A percentile compares a stretch with the other conserved stretches of the same genome.
phyloP scores from a whole-genome alignment of 2,888 invertebrate species.

The Diarsia dahlii region DNA sequence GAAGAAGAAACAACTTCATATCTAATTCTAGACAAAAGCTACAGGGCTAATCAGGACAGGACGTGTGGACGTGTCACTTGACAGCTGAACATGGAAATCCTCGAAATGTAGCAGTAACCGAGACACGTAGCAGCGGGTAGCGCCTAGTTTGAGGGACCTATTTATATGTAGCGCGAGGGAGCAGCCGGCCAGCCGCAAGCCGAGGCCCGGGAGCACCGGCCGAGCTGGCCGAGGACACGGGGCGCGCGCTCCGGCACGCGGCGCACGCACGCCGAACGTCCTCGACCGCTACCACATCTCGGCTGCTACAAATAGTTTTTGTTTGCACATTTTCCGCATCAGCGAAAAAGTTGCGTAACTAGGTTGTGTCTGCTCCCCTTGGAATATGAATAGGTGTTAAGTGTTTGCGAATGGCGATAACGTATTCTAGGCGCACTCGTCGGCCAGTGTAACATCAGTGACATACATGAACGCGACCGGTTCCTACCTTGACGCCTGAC shows the following conservation, averaged over 20 bases:
- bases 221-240: no score
- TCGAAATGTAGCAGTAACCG: neutral
- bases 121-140: neutral
- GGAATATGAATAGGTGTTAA: constrained; percentile 43
- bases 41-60: neutral
- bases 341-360: constrained; percentile 28
- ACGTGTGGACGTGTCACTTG: neutral
- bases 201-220: no score
- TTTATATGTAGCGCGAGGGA: neutral
- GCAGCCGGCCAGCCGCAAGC: neutral
- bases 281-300: neutral
- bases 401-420: constrained; percentile 14
- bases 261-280: neutral
- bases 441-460: neutral
- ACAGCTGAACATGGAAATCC: neutral
- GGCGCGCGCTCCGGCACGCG: no score
- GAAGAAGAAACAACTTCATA: neutral
- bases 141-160: neutral
- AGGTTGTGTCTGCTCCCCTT: constrained; percentile 27
- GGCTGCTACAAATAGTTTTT: constrained; percentile 11
- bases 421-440: constrained; percentile 38
- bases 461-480: constrained; percentile 29
- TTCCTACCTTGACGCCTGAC: constrained; percentile 24
- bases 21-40: neutral
- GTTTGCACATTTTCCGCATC: constrained; percentile 37